Percentiles rank a stretch among this genome's conserved stretches.
Evolutionary conservation across 2,113 vertebrate genomes (phyloP).

Genomic region (Chionis minor): DNA sequence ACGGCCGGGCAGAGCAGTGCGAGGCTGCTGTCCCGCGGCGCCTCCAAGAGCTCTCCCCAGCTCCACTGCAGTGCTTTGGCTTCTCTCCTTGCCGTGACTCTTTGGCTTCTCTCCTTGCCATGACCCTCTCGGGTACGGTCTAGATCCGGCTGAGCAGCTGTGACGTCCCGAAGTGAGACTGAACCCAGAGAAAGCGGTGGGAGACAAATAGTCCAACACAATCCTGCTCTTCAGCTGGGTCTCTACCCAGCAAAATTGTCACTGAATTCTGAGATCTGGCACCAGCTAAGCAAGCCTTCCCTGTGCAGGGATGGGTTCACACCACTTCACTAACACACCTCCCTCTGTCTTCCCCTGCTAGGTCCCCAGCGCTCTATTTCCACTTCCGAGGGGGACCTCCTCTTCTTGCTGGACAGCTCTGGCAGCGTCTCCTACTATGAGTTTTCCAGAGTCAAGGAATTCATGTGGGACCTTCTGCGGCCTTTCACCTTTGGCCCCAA

Average conservation of each 20-base stretch:
- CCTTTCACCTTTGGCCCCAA: slow-evolving; percentile 83
- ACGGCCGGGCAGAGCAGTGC: not conserved
- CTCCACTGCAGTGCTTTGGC: not conserved
- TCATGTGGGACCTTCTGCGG: slow-evolving; percentile 85
- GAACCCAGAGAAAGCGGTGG: not conserved
- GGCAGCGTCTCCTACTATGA: slow-evolving; percentile 93
- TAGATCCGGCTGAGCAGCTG: not conserved
- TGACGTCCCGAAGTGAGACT: rapidly evolving
- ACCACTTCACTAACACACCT: rapidly evolving
- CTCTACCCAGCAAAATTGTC: not conserved
- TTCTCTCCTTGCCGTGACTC: not conserved
- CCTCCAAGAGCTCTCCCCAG: not conserved
- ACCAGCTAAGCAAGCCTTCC: not conserved
- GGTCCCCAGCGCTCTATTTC: not conserved
- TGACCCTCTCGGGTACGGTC: not conserved
- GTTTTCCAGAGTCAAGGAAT: slow-evolving; percentile 85
- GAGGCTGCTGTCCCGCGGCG: not conserved
- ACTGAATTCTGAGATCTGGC: not conserved
- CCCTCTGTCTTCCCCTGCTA: not conserved
- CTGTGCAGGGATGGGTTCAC: not conserved
- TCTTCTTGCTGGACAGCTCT: slow-evolving; percentile 92
- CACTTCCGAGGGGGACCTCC: slow-evolving; percentile 83
- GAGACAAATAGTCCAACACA: not conserved
- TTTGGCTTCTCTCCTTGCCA: too few species aligned
- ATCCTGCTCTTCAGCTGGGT: not conserved